Evolutionary conservation across 1,140 invertebrate species (phyloP), one percentile per base, ranked within the genome.

Genomic region (Megathymus violae): DNA sequence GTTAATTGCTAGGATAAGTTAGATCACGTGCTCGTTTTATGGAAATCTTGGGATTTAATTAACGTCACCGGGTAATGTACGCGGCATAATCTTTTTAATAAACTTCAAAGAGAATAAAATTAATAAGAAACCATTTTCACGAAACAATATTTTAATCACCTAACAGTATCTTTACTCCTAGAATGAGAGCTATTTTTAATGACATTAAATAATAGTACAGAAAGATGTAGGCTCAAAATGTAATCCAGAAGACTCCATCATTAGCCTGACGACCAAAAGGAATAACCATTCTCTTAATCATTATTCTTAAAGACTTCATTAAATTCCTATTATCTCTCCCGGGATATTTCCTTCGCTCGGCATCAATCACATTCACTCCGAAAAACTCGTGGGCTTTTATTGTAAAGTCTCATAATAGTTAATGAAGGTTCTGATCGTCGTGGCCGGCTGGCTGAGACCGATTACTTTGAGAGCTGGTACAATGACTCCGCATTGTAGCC

Each of bases 281-380:
- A 89, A 90, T 88, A 90, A 88, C 86, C 83, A 87, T 91, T 88
- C 78, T 81, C 84, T 88, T 89, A 91, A 89, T 89, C 83, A 91
- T 91, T 91, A 89, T 91, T 91, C 88, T 87, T 89, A 89, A 91
- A 89, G 85, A 88, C 81, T 91, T 91, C 88, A 91, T 90, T 88
- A 90, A 89, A 90, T 89, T 90, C 88, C 85, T 89, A 89, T 90
- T 89, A 90, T 90, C 86, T 90, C 85, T 88, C 85, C 72, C 80
- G 79, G 83, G 88, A 89, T 91, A 87, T 89, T 89, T 87, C 84
- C 84, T 89, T 78, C 76, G 78, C 76, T 84, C 74, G 78, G 85
- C 82, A 91, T 91, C 87, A 91, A 91, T 91, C 88, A 91, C 85
- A 89, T 89, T 87, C 81, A 89, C 82, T 91, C 78, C 79, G 84